Evolutionary conservation across 2,888 invertebrate genomes (phyloP).

Genomic region (Chaitophorus viminalis): DNA sequence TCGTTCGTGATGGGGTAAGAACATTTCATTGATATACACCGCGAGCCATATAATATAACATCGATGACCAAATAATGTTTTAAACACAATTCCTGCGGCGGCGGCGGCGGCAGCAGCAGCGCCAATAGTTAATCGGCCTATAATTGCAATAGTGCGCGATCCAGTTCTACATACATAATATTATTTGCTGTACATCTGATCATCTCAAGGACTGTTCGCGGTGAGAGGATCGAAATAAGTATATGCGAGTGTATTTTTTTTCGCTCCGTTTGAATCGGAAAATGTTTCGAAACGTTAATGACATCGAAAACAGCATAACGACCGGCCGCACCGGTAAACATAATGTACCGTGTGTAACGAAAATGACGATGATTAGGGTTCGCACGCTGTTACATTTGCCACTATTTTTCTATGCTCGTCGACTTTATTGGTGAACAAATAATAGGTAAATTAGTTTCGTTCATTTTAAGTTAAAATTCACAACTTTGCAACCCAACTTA

Average conservation of each 20-base stretch:
- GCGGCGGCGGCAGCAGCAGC: neutral
- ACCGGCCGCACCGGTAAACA: neutral
- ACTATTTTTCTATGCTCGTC: neutral
- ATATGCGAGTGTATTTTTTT: conserved; percentile 24
- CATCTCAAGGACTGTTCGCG: conserved; percentile 40
- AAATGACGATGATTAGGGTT: neutral
- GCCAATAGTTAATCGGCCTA: conserved; percentile 33
- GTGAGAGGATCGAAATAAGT: conserved; percentile 48
- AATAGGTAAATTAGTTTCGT: neutral
- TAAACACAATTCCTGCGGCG: conserved; percentile 21
- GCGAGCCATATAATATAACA: conserved; percentile 16
- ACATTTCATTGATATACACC: neutral
- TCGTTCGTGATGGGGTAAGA: conserved; percentile 1
- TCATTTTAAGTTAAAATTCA: neutral
- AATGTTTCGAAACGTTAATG: conserved; percentile 51
- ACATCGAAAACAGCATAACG: conserved; percentile 18
- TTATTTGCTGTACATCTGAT: conserved; percentile 28
- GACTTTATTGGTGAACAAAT: neutral
- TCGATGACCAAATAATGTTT: conserved; percentile 15
- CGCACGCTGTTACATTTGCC: neutral
- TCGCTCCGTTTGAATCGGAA: conserved; percentile 7
- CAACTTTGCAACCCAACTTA: neutral
- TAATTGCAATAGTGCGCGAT: conserved; percentile 25
- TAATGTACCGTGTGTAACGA: conserved; percentile 21
- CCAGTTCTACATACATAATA: conserved; percentile 40